Conservation (phyloP, 1,140 invertebrate genomes). For the Hylaeus anthracinus region DNA sequence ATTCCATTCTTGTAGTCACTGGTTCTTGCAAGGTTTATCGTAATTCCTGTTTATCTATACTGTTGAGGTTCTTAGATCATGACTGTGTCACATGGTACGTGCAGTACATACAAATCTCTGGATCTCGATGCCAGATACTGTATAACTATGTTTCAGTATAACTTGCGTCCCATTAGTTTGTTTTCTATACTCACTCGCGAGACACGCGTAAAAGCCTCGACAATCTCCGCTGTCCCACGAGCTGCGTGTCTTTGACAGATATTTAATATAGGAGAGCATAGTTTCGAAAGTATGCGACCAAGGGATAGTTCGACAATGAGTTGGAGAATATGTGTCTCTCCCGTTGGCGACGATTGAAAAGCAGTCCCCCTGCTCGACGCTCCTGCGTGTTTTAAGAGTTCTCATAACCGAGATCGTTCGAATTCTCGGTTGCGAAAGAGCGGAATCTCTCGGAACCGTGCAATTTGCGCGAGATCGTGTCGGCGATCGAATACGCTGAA, state of each 20-base stretch:
- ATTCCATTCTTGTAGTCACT: no score
- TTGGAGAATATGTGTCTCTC: not conserved
- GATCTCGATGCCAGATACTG: no score
- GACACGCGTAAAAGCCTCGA: not conserved
- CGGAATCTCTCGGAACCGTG: no score
- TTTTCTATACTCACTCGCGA: no score
- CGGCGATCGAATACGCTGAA: not conserved
- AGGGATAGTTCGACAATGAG: not conserved
- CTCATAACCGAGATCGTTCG: not conserved
- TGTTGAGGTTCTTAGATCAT: no score
- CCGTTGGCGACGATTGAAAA: not conserved
- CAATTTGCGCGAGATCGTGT: no score
- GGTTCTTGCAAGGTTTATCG: no score
- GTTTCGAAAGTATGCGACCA: not conserved
- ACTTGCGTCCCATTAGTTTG: no score
- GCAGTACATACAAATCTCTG: no score
- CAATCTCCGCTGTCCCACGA: conserved; percentile 1
- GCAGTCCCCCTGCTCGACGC: not conserved
- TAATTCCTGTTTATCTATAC: no score
- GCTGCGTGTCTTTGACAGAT: not conserved
- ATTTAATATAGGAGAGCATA: not conserved
- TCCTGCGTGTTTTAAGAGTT: not conserved
- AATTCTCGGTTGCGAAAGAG: not conserved
- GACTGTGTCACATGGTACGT: no score
- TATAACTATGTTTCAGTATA: no score